Conservation (phyloP, 64 coral and sea anemone genomes). For the Stichodactyla mertensii region DNA sequence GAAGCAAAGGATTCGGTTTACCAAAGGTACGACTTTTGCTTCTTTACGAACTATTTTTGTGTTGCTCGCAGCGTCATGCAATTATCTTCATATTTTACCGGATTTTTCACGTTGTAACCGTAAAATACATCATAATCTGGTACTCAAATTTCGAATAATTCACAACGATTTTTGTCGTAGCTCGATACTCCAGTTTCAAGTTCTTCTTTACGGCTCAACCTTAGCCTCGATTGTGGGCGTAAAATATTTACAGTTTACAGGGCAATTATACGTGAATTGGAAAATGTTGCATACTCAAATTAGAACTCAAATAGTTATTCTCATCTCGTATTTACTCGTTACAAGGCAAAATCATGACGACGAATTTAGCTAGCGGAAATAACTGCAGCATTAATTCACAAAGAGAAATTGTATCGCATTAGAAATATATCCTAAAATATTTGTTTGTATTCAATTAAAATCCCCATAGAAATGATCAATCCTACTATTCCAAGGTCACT, state of each 20-base stretch:
- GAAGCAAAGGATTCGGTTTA: not conserved
- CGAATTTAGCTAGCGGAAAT: not conserved
- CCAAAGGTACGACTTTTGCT: not conserved
- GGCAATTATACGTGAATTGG: too few relatives aligned
- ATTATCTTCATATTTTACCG: too few relatives aligned
- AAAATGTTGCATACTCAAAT: too few relatives aligned
- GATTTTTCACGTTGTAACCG: too few relatives aligned
- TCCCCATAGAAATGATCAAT: not conserved
- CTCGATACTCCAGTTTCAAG: too few relatives aligned
- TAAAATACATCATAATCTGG: too few relatives aligned
- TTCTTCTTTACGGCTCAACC: too few relatives aligned
- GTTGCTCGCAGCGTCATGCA: not conserved
- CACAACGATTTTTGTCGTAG: too few relatives aligned
- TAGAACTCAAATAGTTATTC: not conserved
- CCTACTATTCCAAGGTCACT: not conserved
- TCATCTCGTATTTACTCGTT: not conserved
- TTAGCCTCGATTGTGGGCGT: too few relatives aligned
- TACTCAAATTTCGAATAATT: too few relatives aligned
- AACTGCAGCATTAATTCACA: not conserved
- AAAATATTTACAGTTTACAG: too few relatives aligned
- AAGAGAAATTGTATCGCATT: not conserved
- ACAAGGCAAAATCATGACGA: not conserved
- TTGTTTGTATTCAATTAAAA: not conserved
- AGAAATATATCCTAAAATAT: not conserved
- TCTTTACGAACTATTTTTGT: not conserved